Conservation (phyloP, 2,113 vertebrate species). For the Hemiprocne comata region DNA sequence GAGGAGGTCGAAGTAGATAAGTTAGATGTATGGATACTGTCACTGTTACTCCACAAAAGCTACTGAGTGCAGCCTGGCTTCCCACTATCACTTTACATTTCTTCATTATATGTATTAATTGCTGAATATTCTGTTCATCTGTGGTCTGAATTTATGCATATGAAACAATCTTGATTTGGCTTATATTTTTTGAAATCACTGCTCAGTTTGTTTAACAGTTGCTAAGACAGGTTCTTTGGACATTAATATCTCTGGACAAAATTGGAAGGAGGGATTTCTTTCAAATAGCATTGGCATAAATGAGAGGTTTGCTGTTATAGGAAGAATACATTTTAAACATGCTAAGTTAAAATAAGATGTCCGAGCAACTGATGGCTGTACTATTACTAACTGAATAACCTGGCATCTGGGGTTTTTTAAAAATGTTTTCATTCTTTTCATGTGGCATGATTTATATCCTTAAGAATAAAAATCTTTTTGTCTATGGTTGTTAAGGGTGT, state of each 20-base stretch:
- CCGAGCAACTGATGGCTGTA: not conserved
- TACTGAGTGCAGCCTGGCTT: not conserved
- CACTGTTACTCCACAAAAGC: not conserved
- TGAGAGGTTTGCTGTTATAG: not conserved
- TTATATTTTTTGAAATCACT: not conserved
- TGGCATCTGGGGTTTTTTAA: not conserved
- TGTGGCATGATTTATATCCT: conserved; percentile 1
- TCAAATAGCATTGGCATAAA: not conserved
- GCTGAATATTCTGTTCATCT: not conserved
- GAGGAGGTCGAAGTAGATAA: not conserved
- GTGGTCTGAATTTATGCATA: not conserved
- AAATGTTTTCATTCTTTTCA: conserved; percentile 9
- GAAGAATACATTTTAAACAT: conserved; percentile 7
- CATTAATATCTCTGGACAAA: not conserved
- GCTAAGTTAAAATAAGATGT: conserved; percentile 5
- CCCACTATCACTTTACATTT: not conserved
- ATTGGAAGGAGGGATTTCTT: conserved; percentile 10
- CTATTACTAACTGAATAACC: conserved; percentile 10
- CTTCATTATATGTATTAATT: not conserved
- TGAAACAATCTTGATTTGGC: not conserved
- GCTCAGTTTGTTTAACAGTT: not conserved
- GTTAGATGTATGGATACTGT: not conserved
- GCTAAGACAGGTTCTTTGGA: not conserved
- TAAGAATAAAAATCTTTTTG: not conserved
- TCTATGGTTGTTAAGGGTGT: not conserved